phyloP scores from a whole-genome alignment of 1,140 invertebrate species.

The Saccostrea echinata region DNA sequence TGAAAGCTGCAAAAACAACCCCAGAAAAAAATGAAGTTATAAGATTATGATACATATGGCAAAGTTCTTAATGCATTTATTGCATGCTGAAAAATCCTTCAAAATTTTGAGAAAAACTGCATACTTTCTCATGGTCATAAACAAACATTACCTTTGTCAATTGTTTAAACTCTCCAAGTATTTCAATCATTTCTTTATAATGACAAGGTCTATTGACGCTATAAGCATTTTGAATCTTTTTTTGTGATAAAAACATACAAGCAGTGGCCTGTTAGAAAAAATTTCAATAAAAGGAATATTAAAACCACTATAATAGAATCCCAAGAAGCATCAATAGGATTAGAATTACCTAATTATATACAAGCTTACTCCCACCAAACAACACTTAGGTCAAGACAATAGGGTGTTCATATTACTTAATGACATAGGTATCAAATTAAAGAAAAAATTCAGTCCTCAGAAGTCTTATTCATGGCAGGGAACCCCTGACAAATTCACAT shows the following conservation, averaged over 20 bases:
- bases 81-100: background rate
- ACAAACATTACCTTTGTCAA: slow-evolving; percentile 32
- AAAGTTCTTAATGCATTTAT: background rate
- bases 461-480: background rate
- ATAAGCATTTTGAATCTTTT: slow-evolving; percentile 25
- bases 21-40: background rate
- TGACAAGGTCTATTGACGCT: slow-evolving; percentile 12
- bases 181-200: slow-evolving; percentile 22
- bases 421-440: slow-evolving; percentile 14
- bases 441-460: background rate
- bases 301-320: background rate
- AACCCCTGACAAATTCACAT: background rate
- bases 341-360: slow-evolving; percentile 37
- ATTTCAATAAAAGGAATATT: background rate
- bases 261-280: background rate
- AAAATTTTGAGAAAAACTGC: background rate
- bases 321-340: slow-evolving; percentile 15
- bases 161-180: slow-evolving; percentile 25
- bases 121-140: slow-evolving; percentile 16
- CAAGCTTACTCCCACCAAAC: background rate
- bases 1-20: background rate
- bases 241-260: slow-evolving; percentile 32
- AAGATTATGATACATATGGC: too few species aligned
- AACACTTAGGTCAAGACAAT: slow-evolving; percentile 21
- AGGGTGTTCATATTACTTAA: slow-evolving; percentile 23